Evolutionary conservation across 2,113 vertebrate genomes (phyloP), one percentile per base, ranked within the genome.

Genomic region (Todiramphus saurophagus): DNA sequence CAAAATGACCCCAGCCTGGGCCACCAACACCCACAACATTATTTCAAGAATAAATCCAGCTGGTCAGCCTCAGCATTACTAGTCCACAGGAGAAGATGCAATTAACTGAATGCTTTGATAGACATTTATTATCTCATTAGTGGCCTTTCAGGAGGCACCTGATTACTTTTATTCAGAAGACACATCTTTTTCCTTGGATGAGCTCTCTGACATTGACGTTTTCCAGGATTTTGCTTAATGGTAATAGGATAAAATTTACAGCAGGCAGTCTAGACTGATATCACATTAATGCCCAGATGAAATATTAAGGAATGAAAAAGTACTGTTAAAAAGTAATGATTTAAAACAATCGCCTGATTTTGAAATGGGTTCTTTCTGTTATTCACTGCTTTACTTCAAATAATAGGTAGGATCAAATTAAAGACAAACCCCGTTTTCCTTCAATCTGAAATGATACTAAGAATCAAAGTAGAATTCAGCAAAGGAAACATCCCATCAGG

Each of bases 121-220:
- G 14, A 68, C 7, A 9, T 77, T 67, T 81, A 23, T 51, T 85
- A 79, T 67, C 50, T 91, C 64, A 50, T 11, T 41, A 63, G 12
- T 39, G 48, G 50, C 68, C 83, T 94, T 89, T 87, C 67, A 92
- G 31, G 73, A 84, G 77, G 80, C 59, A 80, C 27, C n/a, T 25
- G 55, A 78, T 28, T 58, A n/a, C 39, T 56, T 90, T 81, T 27
- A 69, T 77, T 78, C 33, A 82, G 19, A 74, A 83, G 30, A 56
- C 30, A 74, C 1, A 4, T 27, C 39, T 67, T 96, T 91, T 82
- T 76, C 91, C n/a, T 64, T 68, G 68, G 33, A 28, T 89, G 43
- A 85, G 69, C 63, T 70, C 25, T 43, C 70, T 60, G 66, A 58
- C 64, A 75, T 41, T 2, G 3, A 64, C 24, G 16, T 63, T 76